Percentiles rank a stretch among this genome's conserved stretches.
Evolutionary conservation across 2,888 invertebrate genomes (phyloP).

Genomic region (Aporophyla lueneburgensis): DNA sequence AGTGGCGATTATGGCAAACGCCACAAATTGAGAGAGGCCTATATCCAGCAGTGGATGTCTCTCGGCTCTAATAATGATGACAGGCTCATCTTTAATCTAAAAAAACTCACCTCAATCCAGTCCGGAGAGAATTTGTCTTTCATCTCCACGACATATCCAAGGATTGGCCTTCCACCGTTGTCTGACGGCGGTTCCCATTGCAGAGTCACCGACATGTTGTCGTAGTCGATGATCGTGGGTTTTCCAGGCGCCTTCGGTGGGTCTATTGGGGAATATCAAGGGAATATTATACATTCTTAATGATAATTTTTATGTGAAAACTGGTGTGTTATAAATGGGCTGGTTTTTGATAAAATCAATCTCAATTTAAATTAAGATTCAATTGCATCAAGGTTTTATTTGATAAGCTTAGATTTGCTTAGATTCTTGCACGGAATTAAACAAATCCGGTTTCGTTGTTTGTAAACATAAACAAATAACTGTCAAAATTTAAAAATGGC

Average conservation of each 20-base stretch:
- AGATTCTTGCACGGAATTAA: neutral
- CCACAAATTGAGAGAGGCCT: too few relatives aligned
- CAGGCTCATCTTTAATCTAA: too few relatives aligned
- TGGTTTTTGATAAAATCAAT: neutral
- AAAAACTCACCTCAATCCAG: slow-evolving; percentile 92
- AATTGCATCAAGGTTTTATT: neutral
- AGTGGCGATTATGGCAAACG: too few relatives aligned
- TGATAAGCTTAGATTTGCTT: neutral
- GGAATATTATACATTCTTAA: slow-evolving; percentile 14
- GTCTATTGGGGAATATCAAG: slow-evolving; percentile 86
- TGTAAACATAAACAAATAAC: slow-evolving; percentile 63
- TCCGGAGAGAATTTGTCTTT: slow-evolving; percentile 97
- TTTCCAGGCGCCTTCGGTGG: slow-evolving; percentile 97
- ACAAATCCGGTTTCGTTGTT: slow-evolving; percentile 45
- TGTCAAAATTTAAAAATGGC: slow-evolving; percentile 56
- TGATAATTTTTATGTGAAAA: neutral
- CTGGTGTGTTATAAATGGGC: neutral
- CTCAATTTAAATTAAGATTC: neutral
- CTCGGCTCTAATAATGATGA: too few relatives aligned
- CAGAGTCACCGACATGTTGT: slow-evolving; percentile 97
- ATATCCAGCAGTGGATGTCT: too few relatives aligned
- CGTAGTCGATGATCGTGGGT: slow-evolving; percentile 97
- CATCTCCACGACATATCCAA: slow-evolving; percentile 97
- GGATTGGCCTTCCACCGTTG: slow-evolving; percentile 97
- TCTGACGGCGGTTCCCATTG: slow-evolving; percentile 97